phyloP scores from a whole-genome alignment of 2,113 vertebrate species.

The Quiscalus mexicanus region DNA sequence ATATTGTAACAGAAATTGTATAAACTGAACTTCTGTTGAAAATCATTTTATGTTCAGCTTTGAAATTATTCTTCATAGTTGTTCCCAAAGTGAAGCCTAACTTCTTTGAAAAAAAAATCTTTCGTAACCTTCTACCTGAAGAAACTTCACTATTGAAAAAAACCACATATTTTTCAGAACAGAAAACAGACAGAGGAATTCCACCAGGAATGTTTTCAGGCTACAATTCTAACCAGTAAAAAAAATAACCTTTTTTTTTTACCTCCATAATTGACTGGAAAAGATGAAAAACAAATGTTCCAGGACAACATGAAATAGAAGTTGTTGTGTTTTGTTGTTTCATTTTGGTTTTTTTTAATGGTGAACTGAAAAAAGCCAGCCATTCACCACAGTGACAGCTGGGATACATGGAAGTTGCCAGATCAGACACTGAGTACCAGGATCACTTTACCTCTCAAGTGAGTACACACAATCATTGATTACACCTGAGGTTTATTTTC shows the following conservation, averaged over 20 bases:
- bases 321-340: not conserved
- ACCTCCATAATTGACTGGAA: conserved; percentile 27
- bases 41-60: not conserved
- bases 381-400: not conserved
- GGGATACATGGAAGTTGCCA: conserved; percentile 11
- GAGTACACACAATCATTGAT: not conserved
- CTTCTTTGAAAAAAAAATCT: not conserved
- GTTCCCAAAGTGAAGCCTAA: not conserved
- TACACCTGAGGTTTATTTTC: not conserved
- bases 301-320: conserved; percentile 27
- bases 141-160: not conserved
- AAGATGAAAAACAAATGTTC: conserved; percentile 53
- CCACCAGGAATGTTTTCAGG: conserved; percentile 20
- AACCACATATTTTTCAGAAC: conserved; percentile 4
- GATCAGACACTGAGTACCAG: not conserved
- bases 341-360: not conserved
- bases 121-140: not conserved
- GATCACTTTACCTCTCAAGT: not conserved
- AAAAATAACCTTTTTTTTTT: not conserved
- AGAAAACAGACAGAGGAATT: conserved; percentile 42
- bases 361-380: conserved; percentile 17
- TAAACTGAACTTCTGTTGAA: not conserved
- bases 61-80: not conserved
- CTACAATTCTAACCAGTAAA: conserved; percentile 2
- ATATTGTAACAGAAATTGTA: not conserved